Evolutionary conservation across 2,888 invertebrate species (phyloP).

Genomic region (Rotaria sp.): DNA sequence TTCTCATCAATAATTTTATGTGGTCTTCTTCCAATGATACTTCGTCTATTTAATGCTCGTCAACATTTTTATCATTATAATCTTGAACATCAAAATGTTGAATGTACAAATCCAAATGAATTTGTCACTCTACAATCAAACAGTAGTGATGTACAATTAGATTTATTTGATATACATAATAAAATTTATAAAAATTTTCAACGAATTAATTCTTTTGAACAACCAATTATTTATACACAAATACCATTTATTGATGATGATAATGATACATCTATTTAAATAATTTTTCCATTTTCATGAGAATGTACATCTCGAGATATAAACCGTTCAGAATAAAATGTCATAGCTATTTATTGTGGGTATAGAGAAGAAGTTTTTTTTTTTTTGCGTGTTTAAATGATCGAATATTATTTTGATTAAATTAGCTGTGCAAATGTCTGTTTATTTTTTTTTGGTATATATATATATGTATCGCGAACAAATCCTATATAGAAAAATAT

Average conservation of each 20-base stretch:
- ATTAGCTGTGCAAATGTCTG: too few relatives aligned
- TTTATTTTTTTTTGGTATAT: too few relatives aligned
- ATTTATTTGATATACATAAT: not conserved
- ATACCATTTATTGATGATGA: constrained; percentile 17
- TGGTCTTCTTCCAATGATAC: not conserved
- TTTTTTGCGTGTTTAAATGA: too few relatives aligned
- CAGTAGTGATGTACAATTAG: not conserved
- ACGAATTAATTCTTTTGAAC: not conserved
- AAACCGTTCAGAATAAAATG: too few relatives aligned
- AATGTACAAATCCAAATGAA: not conserved
- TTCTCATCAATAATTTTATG: not conserved
- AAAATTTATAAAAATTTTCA: not conserved
- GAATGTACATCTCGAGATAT: not conserved
- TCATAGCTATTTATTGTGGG: too few relatives aligned
- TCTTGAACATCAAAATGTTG: not conserved
- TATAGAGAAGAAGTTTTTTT: too few relatives aligned
- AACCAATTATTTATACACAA: not conserved
- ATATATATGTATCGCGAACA: too few relatives aligned
- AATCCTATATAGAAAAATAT: too few relatives aligned
- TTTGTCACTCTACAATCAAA: not conserved
- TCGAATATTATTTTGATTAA: too few relatives aligned
- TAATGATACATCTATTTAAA: not conserved
- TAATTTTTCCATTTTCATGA: not conserved
- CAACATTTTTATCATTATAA: not conserved
- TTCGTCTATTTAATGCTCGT: constrained; percentile 1